Evolutionary conservation across 2,113 vertebrate genomes (phyloP), one percentile per base, ranked within the genome.

Genomic region (Fulica atra): DNA sequence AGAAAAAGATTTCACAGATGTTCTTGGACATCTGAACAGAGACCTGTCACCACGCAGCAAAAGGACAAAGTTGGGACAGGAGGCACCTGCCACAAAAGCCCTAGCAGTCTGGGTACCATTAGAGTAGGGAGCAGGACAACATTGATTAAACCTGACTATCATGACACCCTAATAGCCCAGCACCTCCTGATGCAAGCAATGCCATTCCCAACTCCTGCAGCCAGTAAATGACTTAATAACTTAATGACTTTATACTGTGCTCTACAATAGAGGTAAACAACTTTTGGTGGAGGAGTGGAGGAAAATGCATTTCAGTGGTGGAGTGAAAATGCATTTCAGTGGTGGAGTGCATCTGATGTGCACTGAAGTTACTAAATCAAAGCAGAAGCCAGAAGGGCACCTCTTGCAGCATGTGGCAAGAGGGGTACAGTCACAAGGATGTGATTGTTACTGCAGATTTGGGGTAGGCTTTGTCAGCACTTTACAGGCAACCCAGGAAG

Each of bases 401-500:
- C 59, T 84, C 44, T 40, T 13, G 4, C 2, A 38, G 68, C 1
- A 0, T 31, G 60, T 25, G 12, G 38, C 35, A 44, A 42, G 57
- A 29, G 48, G 46, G 24, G 29, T 36, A 26, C 65, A 51, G 73
- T n/a, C 77, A 35, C 61, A 81, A 57, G 53, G 48, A 20, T 9
- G 50, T 57, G 81, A 82, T 46, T 63, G 10, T 40, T 56, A 24
- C 53, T 78, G 69, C 60, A 89, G 79, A 69, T 81, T 36, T 36
- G 54, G 66, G 81, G 63, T 24, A 0, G 1, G 79, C 68, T 88
- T 61, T 92, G 54, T 31, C 92, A 56, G 59, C 42, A 70, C 54
- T 89, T 95, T 77, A 68, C 54, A 79, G 77, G 57, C 72, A 91
- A 48, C 82, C 69, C 74, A 83, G 94, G 59, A 92, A 95, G 89